Evolutionary conservation across 1,140 invertebrate species (phyloP).

Genomic region (Aphaenogaster rudis): DNA sequence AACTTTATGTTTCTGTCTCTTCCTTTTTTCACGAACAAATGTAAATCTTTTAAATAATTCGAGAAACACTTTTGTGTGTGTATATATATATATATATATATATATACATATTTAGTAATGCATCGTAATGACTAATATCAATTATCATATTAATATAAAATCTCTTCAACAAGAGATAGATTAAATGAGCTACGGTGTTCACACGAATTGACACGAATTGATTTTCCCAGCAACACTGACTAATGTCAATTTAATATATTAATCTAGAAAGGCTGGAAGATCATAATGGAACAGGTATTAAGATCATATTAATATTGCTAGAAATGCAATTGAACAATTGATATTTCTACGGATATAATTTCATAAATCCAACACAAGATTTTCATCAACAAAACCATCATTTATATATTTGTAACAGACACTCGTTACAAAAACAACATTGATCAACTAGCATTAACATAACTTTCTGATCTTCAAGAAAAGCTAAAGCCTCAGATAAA

Average conservation of each 20-base stretch:
- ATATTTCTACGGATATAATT: not conserved
- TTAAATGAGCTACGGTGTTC: not conserved
- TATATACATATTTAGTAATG: not conserved
- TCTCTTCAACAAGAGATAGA: not conserved
- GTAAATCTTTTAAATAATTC: slow-evolving; percentile 9
- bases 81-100: too few relatives aligned
- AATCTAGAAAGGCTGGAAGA: too few relatives aligned
- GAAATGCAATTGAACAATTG: not conserved
- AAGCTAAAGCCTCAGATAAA: not conserved
- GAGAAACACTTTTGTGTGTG: not conserved
- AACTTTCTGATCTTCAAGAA: slow-evolving; percentile 1
- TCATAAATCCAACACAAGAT: not conserved
- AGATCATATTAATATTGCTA: not conserved
- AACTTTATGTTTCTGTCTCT: not conserved
- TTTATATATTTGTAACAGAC: not conserved
- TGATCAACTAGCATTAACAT: not conserved
- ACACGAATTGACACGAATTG: not conserved
- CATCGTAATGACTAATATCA: not conserved
- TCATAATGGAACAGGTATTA: too few relatives aligned
- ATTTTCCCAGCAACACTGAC: not conserved
- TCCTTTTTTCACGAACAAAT: not conserved
- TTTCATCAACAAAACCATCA: not conserved
- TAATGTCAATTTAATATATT: not conserved
- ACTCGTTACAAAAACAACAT: not conserved
- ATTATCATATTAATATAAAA: not conserved